These are phyloP conservation scores for Euwallacea similis DNA, from an alignment of 1,140 invertebrate genomes.

Conservation along the genomic window DNA sequence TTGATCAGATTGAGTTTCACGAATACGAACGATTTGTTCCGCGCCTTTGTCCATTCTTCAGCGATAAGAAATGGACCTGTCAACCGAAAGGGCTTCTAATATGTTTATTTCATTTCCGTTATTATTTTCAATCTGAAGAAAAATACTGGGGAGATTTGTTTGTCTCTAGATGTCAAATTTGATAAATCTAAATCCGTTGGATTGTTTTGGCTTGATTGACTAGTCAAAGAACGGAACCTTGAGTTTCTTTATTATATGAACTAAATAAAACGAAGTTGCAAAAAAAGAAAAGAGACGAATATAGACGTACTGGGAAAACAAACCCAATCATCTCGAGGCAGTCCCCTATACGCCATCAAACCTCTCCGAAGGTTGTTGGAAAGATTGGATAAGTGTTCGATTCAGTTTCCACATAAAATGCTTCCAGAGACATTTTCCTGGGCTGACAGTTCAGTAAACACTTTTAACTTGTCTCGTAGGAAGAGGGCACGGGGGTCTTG, in stretches of 20 bases:
- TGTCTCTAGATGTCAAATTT: not conserved
- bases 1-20: constrained; percentile 43
- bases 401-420: constrained; percentile 48
- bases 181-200: not conserved
- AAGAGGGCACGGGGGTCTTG: not conserved
- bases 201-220: too few relatives aligned
- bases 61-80: constrained; percentile 29
- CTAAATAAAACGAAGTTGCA: too few relatives aligned
- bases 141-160: constrained; percentile 7
- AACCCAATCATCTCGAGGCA: constrained; percentile 38
- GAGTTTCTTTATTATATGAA: too few relatives aligned
- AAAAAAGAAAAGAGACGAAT: too few relatives aligned
- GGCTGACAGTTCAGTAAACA: constrained; percentile 53
- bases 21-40: constrained; percentile 39
- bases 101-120: constrained; percentile 29
- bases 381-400: constrained; percentile 42
- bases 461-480: constrained; percentile 43
- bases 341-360: constrained; percentile 17
- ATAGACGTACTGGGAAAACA: constrained; percentile 18
- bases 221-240: too few relatives aligned
- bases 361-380: constrained; percentile 16
- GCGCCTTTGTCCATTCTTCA: constrained; percentile 24
- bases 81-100: constrained; percentile 19
- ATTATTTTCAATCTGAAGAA: constrained; percentile 19
- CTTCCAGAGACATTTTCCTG: constrained; percentile 51